Percentiles rank a stretch among this genome's conserved stretches.
Conservation (phyloP, 2,797 vertebrate species). For the Cryptoblepharus egeriae region DNA sequence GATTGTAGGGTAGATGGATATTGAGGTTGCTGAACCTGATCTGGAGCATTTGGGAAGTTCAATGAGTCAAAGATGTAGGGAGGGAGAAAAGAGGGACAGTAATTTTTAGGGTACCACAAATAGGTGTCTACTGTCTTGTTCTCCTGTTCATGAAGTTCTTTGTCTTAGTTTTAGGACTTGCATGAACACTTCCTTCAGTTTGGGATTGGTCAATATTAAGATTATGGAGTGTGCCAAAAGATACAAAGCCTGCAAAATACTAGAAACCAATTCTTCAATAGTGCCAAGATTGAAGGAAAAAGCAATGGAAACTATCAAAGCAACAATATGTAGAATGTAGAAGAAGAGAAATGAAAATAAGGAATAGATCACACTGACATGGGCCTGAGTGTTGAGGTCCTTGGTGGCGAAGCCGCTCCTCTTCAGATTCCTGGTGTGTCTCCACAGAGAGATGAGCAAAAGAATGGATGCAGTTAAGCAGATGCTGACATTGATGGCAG, state of each 20-base stretch:
- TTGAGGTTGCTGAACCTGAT: no score
- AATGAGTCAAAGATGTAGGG: no score
- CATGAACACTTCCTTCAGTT: slow-evolving; percentile 46
- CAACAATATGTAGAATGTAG: not conserved
- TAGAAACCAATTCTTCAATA: slow-evolving; percentile 41
- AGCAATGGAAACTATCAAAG: slow-evolving; percentile 25
- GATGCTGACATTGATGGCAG: not conserved
- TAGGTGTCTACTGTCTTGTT: not conserved
- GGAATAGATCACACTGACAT: not conserved
- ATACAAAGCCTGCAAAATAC: slow-evolving; percentile 36
- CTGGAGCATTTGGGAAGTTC: no score
- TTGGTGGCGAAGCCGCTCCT: not conserved
- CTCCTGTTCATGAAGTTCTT: not conserved
- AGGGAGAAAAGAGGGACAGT: no score
- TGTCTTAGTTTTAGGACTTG: not conserved
- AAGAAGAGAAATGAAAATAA: not conserved
- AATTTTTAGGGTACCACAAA: no score
- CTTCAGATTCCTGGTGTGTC: not conserved
- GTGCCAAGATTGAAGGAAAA: slow-evolving; percentile 11
- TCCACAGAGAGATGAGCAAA: not conserved
- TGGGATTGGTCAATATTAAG: slow-evolving; percentile 57
- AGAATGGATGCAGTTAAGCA: not conserved
- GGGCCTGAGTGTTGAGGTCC: not conserved
- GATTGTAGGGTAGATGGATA: no score
- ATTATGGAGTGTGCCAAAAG: slow-evolving; percentile 45